Base-by-base conservation (phyloP, 2,797 vertebrate genomes). In the Acestrorhynchus altus region DNA sequence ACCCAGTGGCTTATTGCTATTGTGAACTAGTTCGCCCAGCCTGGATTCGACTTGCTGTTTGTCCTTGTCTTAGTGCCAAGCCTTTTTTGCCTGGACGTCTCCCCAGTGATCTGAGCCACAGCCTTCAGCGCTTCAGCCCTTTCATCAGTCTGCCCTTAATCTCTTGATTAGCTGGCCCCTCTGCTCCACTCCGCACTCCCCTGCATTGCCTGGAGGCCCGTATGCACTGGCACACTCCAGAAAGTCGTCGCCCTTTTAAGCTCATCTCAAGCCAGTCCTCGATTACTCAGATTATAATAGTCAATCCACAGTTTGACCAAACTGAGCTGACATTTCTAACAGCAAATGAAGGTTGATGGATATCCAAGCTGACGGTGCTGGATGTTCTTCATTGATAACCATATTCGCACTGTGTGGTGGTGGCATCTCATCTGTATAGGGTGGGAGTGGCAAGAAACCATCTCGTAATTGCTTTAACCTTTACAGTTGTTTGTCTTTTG, bases 101-200 rank as follows among this genome's bases (percentile, higher is more conserved):
- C 74, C 49, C 71, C 66, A n/a, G 66, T 22, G 71, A 74, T 80
- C 73, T 72, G 49, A 60, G 54, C 70, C 75, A 47, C 67, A 64
- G 65, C 64, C 74, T 47, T 82, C 54, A 74, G 49, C 77, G 44
- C 59, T 49, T 56, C 56, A 49, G 79, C 70, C 26, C 80, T 82
- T 84, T 82, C 83, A 79, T 84, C 74, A 64, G 64, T 72, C 46
- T 67, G 74, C 63, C 73, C 77, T 84, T 84, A 79, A 81, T 84
- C 74, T 84, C 77, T 70, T 60, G 69, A 79, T 77, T 81, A 79
- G 77, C 77, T 8, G 24, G 64, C 64, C 64, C 51, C 72, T 49
- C 72, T 47, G 77, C 73, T 78, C 47, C 46, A 44, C 59, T 60
- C 74, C 49, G 69, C 76, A 63, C 40, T 78, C 60, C 71, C 4